Base-by-base conservation (phyloP, 2,113 vertebrate genomes). In the Callocephalon fimbriatum region DNA sequence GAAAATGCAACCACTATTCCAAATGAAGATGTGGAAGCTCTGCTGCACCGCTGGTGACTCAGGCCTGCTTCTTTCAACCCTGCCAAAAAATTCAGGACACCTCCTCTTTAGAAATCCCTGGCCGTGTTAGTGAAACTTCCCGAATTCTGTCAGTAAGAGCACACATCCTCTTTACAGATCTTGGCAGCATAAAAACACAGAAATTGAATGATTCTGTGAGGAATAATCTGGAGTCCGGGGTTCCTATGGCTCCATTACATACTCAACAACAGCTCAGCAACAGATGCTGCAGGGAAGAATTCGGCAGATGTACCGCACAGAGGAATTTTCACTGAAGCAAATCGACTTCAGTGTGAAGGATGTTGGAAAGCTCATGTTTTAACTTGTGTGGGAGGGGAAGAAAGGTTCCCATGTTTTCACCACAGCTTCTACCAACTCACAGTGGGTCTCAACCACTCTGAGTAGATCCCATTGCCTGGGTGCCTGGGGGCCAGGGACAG, bases 281-380 rank as follows among this genome's bases (percentile, higher is more conserved):
- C 84, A 89, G 73, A 92, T 87, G 83, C 77, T 65, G 35, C 54
- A 54, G 83, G 59, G 86, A 84, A 76, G 75, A 94, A 71, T 51
- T 77, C 1, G 0, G 15, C 0, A 3, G 56, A 26, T 77, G 12
- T 76, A 68, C 37, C 2, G 0, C 67, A 88, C n/a, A 80, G 67
- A 92, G 25, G 59, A 79, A 84, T 90, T 86, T 76, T 92, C 79
- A 74, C 37, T 40, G 77, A 83, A 67, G 63, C 63, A 58, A 83
- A 58, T 32, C 0, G 0, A 45, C 81, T 93, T 80, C 2, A 3
- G 37, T 20, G 16, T 45, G 45, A 92, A 83, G 40, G 54, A 74
- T 62, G 54, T 47, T 54, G 79, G 63, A 88, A 93, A 58, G 27
- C 50, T 91, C 20, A 12, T 16, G 26, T 58, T 68, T 38, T 17